Evolutionary conservation across 2,797 vertebrate genomes (phyloP), one percentile per base, ranked within the genome.

Genomic region (Linurgus olivaceus): DNA sequence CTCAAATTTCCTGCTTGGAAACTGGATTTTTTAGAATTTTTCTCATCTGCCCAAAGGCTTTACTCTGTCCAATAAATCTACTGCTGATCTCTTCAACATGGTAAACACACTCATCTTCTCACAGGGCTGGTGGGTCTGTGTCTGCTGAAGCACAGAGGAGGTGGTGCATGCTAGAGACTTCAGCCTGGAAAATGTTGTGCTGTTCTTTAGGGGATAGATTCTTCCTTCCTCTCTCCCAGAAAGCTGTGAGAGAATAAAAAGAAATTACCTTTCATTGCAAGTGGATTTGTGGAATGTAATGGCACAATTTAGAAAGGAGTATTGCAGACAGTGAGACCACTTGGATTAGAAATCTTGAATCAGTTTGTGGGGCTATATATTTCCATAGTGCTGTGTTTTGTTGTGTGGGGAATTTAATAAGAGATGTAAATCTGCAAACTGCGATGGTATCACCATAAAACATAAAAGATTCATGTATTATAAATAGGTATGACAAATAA

Each of bases 401-500:
- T 68, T 88, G 88, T 70, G 54, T n/a, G 82, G 62, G 48, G 86
- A 97, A 97, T 96, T 97, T 97, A 98, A 97, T 97, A 94, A 95
- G 85, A 96, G 94, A 95, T 89, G 95, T 97, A 95, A 97, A 97
- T 96, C 94, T 97, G 93, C 74, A 95, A 96, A 84, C 71, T 96
- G 81, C 65, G 58, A 88, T 63, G 91, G 48, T 91, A 96, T 89
- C 88, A 91, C 81, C 79, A 97, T 93, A 96, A 96, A 98, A 96
- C 94, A 96, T 95, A 95, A 97, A 97, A 97, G 95, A 98, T 97
- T 98, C 91, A 98, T 97, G 94, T 97, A 97, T 97, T 98, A 97
- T 98, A 97, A 96, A 97, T 96, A 96, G 94, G 81, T 95, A 96
- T 84, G 97, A 96, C 96, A 97, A 97, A 98, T 98, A 97, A 98